Evolutionary conservation across 2,797 vertebrate genomes (phyloP), one percentile per base, ranked within the genome.

Genomic region (Ispidina lecontei): DNA sequence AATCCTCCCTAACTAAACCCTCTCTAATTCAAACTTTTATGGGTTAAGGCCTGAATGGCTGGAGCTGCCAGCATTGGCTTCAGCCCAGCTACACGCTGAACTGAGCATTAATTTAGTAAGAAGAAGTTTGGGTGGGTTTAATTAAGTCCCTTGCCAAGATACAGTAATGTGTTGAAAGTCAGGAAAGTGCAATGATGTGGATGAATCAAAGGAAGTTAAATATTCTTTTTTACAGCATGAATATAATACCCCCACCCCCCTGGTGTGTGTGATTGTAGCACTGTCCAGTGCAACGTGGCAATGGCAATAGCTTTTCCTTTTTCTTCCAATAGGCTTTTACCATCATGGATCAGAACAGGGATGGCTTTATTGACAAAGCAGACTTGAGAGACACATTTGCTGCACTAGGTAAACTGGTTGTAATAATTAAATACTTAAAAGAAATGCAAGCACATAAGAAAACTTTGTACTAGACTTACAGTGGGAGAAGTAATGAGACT

Each of bases 291-390:
- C 72, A 51, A 60, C 14, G 12, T 54, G 58, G 63, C 70, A 79
- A 70, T 67, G 72, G 70, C 76, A 75, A 26, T 44, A n/a, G 4
- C 3, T 78, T 44, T 31, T 51, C 35, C 25, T 51, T 93, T 82
- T 74, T 56, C 77, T 96, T 91, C 91, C 79, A 68, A 91, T 80
- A 99, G 98, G 98, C 98, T 82, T 99, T 99, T 83, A 99, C 98
- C 93, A 98, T 99, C 96, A 99, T 98, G 98, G 98, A 99, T 96
- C 98, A 99, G 98, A 99, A 98, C 97, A 98, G 98, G 82, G 98
- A 99, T 0, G 98, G 98, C 92, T 98, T 98, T 93, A 98, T 99
- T n/a, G 98, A 98, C 97, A 98, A 98, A 94, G 98, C 98, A 44
- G 98, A 98, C 96, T 95, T 99, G 96, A 98, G 98, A 94, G 98